phyloP scores from a whole-genome alignment of 2,113 vertebrate genomes.

The Prolemur simus region DNA sequence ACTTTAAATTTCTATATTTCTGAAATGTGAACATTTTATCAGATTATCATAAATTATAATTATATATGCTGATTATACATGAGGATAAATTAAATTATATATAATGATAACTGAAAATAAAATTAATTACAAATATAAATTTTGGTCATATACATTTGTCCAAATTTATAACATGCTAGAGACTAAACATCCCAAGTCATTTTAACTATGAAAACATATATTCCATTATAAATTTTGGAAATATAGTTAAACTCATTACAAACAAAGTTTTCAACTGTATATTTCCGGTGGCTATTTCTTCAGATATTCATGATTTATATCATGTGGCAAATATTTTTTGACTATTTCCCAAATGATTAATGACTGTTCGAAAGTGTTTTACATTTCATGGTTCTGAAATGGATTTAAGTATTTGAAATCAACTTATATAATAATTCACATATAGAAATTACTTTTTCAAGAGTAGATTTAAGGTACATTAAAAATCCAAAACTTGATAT shows the following conservation, averaged over 20 bases:
- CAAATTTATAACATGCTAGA: slow-evolving; percentile 13
- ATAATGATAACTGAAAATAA: background rate
- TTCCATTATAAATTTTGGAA: background rate
- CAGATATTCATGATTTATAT: background rate
- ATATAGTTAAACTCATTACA: background rate
- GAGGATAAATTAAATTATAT: background rate
- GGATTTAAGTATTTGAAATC: background rate
- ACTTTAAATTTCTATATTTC: background rate
- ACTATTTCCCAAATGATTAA: background rate
- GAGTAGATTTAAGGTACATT: background rate
- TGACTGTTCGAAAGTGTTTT: background rate
- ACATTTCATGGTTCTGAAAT: background rate
- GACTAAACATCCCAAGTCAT: background rate
- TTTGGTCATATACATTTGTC: background rate
- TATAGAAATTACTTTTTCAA: background rate
- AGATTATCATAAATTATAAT: background rate
- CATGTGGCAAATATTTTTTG: background rate
- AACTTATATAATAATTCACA: background rate
- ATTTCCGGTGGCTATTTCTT: slow-evolving; percentile 7
- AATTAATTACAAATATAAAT: background rate
- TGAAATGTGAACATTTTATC: background rate
- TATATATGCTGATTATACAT: background rate
- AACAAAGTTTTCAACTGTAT: background rate
- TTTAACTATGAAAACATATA: slow-evolving; percentile 1
- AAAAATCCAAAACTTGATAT: background rate